These are phyloP conservation scores for Argyra leucocephala DNA, from an alignment of 2,888 invertebrate species.

Conservation along the genomic window DNA sequence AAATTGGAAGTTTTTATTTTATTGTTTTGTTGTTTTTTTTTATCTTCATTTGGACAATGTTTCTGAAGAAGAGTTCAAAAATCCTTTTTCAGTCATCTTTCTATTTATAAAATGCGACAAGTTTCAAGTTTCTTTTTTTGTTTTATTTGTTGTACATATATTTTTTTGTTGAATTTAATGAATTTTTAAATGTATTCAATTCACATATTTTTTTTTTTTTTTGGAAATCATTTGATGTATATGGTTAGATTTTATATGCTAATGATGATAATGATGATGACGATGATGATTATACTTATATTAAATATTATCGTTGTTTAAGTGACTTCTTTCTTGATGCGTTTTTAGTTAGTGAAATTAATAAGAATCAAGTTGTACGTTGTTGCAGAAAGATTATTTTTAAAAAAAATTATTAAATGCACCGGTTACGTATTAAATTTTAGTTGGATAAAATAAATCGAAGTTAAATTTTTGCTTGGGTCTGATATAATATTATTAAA, in stretches of 20 bases:
- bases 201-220: not conserved
- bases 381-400: too few species aligned
- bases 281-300: too few species aligned
- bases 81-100: slow-evolving; percentile 6
- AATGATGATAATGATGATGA: too few species aligned
- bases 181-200: not conserved
- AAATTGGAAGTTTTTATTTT: not conserved
- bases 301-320: too few species aligned
- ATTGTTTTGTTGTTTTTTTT: not conserved
- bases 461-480: too few species aligned
- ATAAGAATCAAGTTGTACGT: too few species aligned
- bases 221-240: not conserved
- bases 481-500: too few species aligned
- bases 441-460: too few species aligned
- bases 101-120: not conserved
- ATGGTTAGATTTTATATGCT: not conserved
- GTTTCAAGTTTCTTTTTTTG: not conserved
- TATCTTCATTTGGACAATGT: not conserved
- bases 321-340: too few species aligned
- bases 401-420: too few species aligned
- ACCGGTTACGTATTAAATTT: too few species aligned
- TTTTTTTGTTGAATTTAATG: not conserved
- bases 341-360: too few species aligned
- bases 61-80: not conserved
- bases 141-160: not conserved